A percentile compares a stretch with the other conserved stretches of the same genome.
Evolutionary conservation across 2,888 invertebrate species (phyloP).

Genomic region (Pherbina coryleti): DNA sequence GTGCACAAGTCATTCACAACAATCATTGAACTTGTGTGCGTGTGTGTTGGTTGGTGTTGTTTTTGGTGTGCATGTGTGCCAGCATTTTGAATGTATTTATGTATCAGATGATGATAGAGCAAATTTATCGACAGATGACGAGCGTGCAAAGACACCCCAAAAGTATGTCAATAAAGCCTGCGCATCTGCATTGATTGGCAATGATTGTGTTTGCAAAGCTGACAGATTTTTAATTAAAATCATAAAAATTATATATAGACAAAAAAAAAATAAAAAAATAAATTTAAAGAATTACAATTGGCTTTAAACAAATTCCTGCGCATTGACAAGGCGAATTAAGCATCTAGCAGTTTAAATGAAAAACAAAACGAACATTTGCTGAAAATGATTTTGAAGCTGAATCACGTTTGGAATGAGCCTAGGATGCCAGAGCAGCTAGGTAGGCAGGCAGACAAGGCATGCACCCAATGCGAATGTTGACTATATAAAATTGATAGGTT

Average conservation of each 20-base stretch:
- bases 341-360: not conserved
- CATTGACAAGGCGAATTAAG: not conserved
- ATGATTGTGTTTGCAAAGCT: constrained; percentile 32
- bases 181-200: constrained; percentile 21
- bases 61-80: not conserved
- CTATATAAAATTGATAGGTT: not conserved
- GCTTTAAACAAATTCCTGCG: not conserved
- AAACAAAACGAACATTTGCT: not conserved
- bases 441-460: not conserved
- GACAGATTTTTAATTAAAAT: constrained; percentile 50
- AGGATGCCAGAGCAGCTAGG: not conserved
- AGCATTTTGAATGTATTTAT: constrained; percentile 9
- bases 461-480: constrained; percentile 14
- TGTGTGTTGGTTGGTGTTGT: constrained; percentile 40
- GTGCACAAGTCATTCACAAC: no score
- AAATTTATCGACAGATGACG: constrained; percentile 39
- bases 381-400: constrained; percentile 4
- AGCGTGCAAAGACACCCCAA: constrained; percentile 46
- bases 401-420: not conserved
- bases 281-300: not conserved
- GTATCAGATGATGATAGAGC: constrained; percentile 37
- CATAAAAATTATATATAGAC: constrained; percentile 37
- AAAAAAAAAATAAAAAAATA: not conserved
- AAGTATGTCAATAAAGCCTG: constrained; percentile 23
- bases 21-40: constrained; percentile 37